Conservation (phyloP, 2,797 vertebrate species). For the Hydrocynus forskahlii region DNA sequence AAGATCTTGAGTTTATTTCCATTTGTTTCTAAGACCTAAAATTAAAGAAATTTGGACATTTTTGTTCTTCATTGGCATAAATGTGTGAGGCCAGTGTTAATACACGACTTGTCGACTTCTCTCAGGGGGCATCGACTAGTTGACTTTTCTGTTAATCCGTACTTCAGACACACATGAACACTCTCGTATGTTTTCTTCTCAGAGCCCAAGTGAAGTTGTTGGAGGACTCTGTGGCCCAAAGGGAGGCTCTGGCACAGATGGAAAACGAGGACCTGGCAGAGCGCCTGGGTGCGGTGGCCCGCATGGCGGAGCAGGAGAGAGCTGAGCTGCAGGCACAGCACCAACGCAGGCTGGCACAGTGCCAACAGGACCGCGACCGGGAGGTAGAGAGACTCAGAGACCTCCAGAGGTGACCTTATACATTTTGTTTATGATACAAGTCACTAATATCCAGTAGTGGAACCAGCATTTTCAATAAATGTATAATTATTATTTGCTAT, state of each 20-base stretch:
- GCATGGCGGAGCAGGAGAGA: constrained; percentile 75
- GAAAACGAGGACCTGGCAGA: constrained; percentile 82
- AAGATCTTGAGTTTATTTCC: no score
- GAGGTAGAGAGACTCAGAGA: constrained; percentile 85
- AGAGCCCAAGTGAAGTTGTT: constrained; percentile 82
- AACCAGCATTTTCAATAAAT: no score
- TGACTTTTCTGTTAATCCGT: no score
- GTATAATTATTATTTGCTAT: no score
- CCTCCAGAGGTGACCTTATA: constrained; percentile 81
- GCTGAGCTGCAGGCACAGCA: constrained; percentile 81
- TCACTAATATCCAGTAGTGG: no score
- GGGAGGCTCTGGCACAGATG: constrained; percentile 72
- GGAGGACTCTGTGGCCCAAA: constrained; percentile 79
- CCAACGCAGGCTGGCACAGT: constrained; percentile 78
- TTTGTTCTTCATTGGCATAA: no score
- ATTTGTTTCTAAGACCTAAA: no score
- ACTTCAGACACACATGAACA: no score
- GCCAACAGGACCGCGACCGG: constrained; percentile 78
- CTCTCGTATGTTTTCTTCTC: background rate
- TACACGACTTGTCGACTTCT: no score
- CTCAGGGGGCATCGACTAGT: no score
- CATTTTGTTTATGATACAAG: background rate
- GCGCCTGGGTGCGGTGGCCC: constrained; percentile 69
- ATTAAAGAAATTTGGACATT: no score
- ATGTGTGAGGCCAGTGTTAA: no score